Conservation (phyloP, 2,113 vertebrate genomes). For the Psettodes erumei region DNA sequence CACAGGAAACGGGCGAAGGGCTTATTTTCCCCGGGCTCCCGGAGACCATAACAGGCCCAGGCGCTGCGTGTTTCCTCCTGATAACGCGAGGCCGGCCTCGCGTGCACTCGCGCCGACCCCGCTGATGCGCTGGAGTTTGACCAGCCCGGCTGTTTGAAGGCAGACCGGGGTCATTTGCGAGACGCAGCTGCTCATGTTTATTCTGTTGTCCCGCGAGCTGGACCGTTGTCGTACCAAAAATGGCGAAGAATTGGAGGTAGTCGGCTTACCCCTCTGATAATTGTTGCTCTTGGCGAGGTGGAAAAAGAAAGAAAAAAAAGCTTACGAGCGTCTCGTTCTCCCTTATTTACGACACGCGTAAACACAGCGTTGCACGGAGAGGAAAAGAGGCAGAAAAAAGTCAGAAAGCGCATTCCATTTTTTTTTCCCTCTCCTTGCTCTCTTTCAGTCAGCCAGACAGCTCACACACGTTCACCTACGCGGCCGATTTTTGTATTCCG, state of each 20-base stretch:
- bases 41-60: conserved; percentile 36
- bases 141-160: neutral
- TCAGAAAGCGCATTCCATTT: neutral
- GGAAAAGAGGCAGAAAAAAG: conserved; percentile 3
- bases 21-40: conserved; percentile 41
- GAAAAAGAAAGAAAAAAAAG: neutral
- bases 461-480: neutral
- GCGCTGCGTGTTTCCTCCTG: conserved; percentile 71
- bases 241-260: neutral
- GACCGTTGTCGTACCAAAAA: neutral
- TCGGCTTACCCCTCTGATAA: neutral
- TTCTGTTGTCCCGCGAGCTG: neutral
- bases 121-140: neutral
- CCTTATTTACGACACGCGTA: neutral
- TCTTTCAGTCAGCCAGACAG: neutral
- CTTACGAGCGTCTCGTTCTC: neutral
- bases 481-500: neutral
- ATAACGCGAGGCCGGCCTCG: conserved; percentile 51
- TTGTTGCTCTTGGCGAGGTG: neutral
- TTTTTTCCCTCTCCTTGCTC: neutral
- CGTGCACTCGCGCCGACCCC: conserved; percentile 14
- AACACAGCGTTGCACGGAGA: conserved; percentile 12
- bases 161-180: neutral
- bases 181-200: neutral
- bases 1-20: conserved; percentile 57